Percentiles rank a stretch among this genome's conserved stretches.
phyloP scores from a whole-genome alignment of 2,797 vertebrate species.

The Platalea minor region DNA sequence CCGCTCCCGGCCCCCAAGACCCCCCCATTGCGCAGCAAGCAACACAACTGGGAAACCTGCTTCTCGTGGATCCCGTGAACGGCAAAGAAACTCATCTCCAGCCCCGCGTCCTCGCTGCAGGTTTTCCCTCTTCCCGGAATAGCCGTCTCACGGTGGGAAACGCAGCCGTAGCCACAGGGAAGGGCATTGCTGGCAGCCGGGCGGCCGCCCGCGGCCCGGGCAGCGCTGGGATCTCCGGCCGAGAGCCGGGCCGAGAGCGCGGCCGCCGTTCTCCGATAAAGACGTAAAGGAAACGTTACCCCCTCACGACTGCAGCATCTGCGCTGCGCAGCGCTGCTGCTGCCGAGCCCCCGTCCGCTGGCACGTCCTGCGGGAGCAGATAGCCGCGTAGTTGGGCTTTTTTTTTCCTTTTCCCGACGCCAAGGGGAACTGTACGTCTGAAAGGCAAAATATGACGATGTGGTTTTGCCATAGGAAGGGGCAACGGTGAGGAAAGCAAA shows the following conservation, averaged over 20 bases:
- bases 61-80: accelerated
- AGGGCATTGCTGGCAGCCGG: background rate
- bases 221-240: too few relatives aligned
- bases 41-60: accelerated
- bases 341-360: background rate
- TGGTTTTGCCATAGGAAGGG: background rate
- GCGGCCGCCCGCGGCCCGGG: background rate
- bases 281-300: background rate
- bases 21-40: accelerated
- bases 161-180: accelerated
- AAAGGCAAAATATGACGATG: accelerated
- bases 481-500: background rate
- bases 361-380: background rate
- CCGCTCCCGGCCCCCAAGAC: background rate
- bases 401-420: background rate
- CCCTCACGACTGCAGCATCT: accelerated
- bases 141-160: background rate
- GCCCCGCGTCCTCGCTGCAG: accelerated
- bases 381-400: accelerated
- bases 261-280: background rate
- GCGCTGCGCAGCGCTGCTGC: background rate
- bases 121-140: background rate
- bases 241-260: background rate
- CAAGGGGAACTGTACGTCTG: accelerated
- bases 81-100: accelerated